phyloP scores from a whole-genome alignment of 2,113 vertebrate species.

The Bubo scandiacus region DNA sequence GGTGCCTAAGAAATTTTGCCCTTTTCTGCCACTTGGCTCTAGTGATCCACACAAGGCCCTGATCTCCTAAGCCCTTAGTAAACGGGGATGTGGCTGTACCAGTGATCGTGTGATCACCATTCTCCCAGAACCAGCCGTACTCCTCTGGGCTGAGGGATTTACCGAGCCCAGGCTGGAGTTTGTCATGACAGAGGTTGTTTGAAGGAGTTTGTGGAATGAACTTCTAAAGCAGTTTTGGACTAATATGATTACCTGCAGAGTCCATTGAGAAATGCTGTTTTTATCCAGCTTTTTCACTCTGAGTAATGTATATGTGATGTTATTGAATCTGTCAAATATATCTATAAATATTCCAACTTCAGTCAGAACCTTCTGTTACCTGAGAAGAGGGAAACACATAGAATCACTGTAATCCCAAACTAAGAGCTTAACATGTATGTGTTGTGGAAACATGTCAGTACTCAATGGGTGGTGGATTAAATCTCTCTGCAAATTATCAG shows the following conservation, averaged over 20 bases:
- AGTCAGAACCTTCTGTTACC: not conserved
- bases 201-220: not conserved
- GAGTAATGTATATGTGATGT: not conserved
- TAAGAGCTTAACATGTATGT: not conserved
- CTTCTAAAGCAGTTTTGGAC: not conserved
- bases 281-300: not conserved
- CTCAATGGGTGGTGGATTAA: not conserved
- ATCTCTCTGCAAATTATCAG: not conserved
- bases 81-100: not conserved
- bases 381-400: not conserved
- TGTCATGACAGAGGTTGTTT: not conserved
- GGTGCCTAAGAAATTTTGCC: not conserved
- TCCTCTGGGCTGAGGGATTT: not conserved
- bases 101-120: accelerated
- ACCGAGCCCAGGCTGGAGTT: not conserved
- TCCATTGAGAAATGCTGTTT: not conserved
- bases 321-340: not conserved
- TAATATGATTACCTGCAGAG: not conserved
- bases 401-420: not conserved
- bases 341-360: not conserved
- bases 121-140: not conserved
- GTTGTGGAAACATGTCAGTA: not conserved
- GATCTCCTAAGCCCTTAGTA: not conserved
- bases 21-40: not conserved
- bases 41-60: not conserved